Base-by-base conservation (phyloP, 2,888 invertebrate genomes). In the Habroteleia sp. region DNA sequence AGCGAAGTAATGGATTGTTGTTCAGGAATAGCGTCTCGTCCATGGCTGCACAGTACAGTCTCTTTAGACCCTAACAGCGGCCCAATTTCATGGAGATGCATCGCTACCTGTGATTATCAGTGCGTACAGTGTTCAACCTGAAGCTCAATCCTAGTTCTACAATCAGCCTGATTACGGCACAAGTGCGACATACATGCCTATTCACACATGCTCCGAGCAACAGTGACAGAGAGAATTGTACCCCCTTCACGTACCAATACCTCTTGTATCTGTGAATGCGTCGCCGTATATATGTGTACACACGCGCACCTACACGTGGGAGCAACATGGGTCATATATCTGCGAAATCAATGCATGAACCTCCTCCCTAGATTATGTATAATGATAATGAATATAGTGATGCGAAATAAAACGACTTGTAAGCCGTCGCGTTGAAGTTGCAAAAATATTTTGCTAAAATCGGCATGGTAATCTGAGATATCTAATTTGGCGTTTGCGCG, bases 91-190 rank as follows among this genome's bases (percentile, higher is more conserved):
- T 82, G 84, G 81, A 81, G 81, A 83, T 83, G 83, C 83, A 82
- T 82, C 82, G 83, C 83, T 83, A 84, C 84, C 84, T 85, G 85
- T 85, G 84, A 86, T 87, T 85, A 85, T 86, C 85, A 81, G 83
- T 81, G 83, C 82, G 79, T 80, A 81, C 81, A 73, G 78, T 80
- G 80, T 83, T 81, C 80, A 79, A 77, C 78, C 79, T 79, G 79
- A 78, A 81, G 79, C 81, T 79, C 80, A 82, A 86, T 84, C 82
- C 80, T 80, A 81, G 79, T 80, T 81, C 80, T 81, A 82, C 82
- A 83, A 84, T 81, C 81, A 81, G 80, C 81, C 80, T 79, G 50
- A 76, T 77, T 76, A 73, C 76, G 77, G 74, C 69, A 68, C 69
- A 71, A 71, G 63, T 68, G 60, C 79, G 77, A 80, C 80, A 81